A percentile compares a stretch with the other conserved stretches of the same genome.
These are phyloP conservation scores for Vidua chalybeata DNA, from an alignment of 2,113 vertebrate species.

Conservation along the genomic window DNA sequence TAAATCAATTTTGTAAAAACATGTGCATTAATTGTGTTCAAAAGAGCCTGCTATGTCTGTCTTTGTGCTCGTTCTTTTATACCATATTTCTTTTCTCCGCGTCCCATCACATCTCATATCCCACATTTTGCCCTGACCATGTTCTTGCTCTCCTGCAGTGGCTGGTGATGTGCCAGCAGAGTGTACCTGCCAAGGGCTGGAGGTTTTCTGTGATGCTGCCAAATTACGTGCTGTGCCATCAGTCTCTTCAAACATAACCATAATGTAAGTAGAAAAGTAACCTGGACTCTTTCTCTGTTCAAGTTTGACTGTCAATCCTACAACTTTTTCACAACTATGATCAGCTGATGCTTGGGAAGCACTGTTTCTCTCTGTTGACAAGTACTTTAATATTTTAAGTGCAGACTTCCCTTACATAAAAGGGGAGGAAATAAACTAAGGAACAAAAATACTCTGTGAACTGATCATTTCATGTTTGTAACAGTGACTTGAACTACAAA, in stretches of 20 bases:
- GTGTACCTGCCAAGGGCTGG: conserved; percentile 85
- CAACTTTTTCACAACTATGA: not conserved
- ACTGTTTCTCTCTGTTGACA: not conserved
- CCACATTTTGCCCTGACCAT: not conserved
- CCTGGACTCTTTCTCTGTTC: not conserved
- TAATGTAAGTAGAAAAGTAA: conserved; percentile 85
- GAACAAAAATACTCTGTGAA: not conserved
- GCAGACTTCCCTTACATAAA: not conserved
- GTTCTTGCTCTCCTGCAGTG: conserved; percentile 69
- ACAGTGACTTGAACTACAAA: not conserved
- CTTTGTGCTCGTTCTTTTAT: not conserved
- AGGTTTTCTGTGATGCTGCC: conserved; percentile 85
- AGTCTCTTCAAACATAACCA: conserved; percentile 87
- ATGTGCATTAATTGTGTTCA: not conserved
- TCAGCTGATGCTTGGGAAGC: not conserved
- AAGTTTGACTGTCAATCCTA: not conserved
- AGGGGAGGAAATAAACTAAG: not conserved
- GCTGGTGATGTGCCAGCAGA: conserved; percentile 78
- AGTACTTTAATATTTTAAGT: not conserved
- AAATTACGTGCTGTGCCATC: conserved; percentile 80
- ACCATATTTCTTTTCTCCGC: not conserved
- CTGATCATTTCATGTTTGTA: not conserved
- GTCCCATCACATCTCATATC: not conserved
- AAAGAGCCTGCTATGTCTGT: not conserved
- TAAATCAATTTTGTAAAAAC: not conserved